phyloP scores from a whole-genome alignment of 2,888 invertebrate genomes.

The Diploptera punctata region DNA sequence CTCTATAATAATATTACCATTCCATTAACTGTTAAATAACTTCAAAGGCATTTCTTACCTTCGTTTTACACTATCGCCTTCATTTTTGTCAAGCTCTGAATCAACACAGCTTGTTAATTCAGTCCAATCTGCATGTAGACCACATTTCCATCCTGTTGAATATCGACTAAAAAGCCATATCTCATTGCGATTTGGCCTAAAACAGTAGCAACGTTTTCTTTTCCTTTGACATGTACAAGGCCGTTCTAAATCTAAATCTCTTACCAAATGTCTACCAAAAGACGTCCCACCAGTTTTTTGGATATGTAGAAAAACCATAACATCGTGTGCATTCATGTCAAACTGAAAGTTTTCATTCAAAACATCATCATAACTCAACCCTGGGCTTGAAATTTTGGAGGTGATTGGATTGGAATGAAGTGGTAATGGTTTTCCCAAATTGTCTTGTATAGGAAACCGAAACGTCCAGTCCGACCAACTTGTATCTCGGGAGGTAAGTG shows the following conservation, averaged over 20 bases:
- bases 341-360: conserved; percentile 87
- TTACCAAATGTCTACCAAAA: conserved; percentile 95
- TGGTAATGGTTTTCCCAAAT: conserved; percentile 60
- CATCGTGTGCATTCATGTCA: conserved; percentile 92
- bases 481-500: conserved; percentile 45
- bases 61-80: conserved; percentile 79
- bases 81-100: conserved; percentile 88
- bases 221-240: conserved; percentile 93
- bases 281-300: conserved; percentile 99
- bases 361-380: conserved; percentile 85
- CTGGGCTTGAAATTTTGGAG: conserved; percentile 52
- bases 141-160: conserved; percentile 98
- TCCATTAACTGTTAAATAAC: too few relatives aligned
- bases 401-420: conserved; percentile 47
- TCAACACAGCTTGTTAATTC: conserved; percentile 94
- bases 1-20: too few relatives aligned
- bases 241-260: conserved; percentile 89
- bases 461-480: conserved; percentile 49
- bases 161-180: conserved; percentile 98
- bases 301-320: conserved; percentile 97
- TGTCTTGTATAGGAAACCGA: conserved; percentile 55
- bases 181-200: conserved; percentile 90
- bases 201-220: conserved; percentile 90
- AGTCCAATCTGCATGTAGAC: conserved; percentile 98
- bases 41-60: conserved; percentile 56